Percentiles rank a stretch among this genome's conserved stretches.
These are phyloP conservation scores for Pristis pectinata DNA, from an alignment of 2,797 vertebrate genomes.

Conservation along the genomic window DNA sequence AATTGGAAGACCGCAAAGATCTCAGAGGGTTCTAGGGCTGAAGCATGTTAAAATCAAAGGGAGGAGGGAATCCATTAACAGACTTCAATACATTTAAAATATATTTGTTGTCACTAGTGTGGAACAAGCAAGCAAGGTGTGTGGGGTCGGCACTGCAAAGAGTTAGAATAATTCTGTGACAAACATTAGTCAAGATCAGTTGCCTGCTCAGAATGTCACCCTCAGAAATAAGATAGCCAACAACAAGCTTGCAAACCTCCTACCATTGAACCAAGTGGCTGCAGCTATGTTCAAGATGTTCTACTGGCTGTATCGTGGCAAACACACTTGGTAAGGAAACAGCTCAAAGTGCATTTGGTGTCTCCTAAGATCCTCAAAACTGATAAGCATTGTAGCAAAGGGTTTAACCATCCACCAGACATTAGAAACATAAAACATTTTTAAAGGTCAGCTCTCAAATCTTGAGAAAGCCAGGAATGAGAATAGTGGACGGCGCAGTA, in stretches of 20 bases:
- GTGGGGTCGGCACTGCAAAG: neutral
- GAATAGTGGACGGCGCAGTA: neutral
- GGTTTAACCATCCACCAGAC: neutral
- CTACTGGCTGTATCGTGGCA: neutral
- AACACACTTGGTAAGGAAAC: neutral
- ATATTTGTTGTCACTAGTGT: neutral
- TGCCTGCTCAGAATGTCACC: neutral
- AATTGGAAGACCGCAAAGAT: neutral
- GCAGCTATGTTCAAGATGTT: neutral
- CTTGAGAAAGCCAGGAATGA: too few species aligned
- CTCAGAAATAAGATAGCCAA: neutral
- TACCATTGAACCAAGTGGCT: neutral
- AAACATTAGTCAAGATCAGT: neutral
- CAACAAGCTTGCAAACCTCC: neutral
- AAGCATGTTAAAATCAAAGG: neutral
- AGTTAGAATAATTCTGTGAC: neutral
- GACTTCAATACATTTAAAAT: neutral
- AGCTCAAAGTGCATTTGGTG: neutral
- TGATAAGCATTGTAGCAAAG: neutral
- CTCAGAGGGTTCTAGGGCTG: neutral
- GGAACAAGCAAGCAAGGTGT: neutral
- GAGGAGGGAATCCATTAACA: neutral
- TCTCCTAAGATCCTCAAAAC: neutral
- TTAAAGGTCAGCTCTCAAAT: neutral
- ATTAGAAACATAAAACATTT: neutral